These are phyloP conservation scores for Lophochroa leadbeateri DNA, from an alignment of 2,113 vertebrate genomes.

Conservation along the genomic window DNA sequence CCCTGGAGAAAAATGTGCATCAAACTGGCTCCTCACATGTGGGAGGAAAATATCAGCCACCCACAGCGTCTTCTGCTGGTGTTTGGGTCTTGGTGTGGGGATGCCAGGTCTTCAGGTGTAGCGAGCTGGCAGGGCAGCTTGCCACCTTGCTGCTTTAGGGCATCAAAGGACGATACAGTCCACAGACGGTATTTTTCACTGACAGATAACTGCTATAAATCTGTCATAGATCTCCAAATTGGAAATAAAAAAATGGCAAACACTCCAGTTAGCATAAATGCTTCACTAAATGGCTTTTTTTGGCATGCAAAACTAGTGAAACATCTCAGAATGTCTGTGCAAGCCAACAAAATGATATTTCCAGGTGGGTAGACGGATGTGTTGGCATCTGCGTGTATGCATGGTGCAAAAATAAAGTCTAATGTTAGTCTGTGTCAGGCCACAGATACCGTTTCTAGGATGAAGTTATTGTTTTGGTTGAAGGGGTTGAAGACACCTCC, in stretches of 20 bases:
- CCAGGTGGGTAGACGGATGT: background rate
- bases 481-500: background rate
- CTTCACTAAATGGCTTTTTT: background rate
- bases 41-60: background rate
- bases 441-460: background rate
- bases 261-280: background rate
- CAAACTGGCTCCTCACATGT: rapidly evolving
- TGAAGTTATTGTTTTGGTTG: background rate
- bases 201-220: background rate
- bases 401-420: background rate
- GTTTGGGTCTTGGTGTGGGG: background rate
- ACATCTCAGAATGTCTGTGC: background rate
- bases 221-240: background rate
- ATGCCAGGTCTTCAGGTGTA: rapidly evolving
- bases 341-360: background rate
- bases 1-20: background rate
- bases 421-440: background rate
- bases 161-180: rapidly evolving
- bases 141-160: background rate
- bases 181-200: background rate
- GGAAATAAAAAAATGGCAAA: background rate
- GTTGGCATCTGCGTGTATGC: background rate
- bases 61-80: rapidly evolving
- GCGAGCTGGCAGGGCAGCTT: background rate
- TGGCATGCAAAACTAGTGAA: background rate